These are phyloP conservation scores for Neodontobutis hainanensis DNA, from an alignment of 2,113 vertebrate species.

Conservation along the genomic window DNA sequence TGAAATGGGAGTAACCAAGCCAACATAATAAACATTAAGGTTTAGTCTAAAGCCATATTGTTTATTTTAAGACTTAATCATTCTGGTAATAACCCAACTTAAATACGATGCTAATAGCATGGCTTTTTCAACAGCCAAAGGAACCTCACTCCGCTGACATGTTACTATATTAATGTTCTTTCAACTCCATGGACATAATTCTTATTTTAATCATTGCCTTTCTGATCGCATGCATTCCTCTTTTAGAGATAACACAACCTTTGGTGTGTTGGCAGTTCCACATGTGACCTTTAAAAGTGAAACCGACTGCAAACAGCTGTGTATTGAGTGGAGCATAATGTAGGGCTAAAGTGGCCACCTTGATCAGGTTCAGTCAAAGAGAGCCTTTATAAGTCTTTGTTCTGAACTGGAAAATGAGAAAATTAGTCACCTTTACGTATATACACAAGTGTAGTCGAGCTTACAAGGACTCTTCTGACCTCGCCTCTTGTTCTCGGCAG, in stretches of 20 bases:
- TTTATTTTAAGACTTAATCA: neutral
- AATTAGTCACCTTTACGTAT: conserved; percentile 70
- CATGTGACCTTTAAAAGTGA: conserved; percentile 70
- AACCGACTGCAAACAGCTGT: conserved; percentile 62
- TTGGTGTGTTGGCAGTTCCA: conserved; percentile 74
- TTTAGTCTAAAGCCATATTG: neutral
- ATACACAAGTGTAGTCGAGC: conserved; percentile 42
- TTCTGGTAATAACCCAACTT: neutral
- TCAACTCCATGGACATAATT: conserved; percentile 19
- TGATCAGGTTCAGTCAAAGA: conserved; percentile 38
- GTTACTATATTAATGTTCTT: conserved; percentile 33
- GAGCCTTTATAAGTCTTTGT: conserved; percentile 57
- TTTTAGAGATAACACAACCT: conserved; percentile 75
- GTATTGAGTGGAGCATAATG: conserved; percentile 64
- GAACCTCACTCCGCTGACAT: conserved; percentile 19
- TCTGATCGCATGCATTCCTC: conserved; percentile 61
- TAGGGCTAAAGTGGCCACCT: conserved; percentile 55
- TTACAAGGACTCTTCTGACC: conserved; percentile 48
- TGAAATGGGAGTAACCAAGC: too few relatives aligned
- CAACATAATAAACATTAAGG: too few relatives aligned
- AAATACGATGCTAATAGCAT: neutral
- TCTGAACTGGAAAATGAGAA: conserved; percentile 68
- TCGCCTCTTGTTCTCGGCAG: conserved; percentile 35
- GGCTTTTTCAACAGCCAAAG: conserved; percentile 13
- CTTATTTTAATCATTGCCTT: conserved; percentile 40